Evolutionary conservation across 2,888 invertebrate genomes (phyloP).

Genomic region (Dasysyrphus tricinctus): DNA sequence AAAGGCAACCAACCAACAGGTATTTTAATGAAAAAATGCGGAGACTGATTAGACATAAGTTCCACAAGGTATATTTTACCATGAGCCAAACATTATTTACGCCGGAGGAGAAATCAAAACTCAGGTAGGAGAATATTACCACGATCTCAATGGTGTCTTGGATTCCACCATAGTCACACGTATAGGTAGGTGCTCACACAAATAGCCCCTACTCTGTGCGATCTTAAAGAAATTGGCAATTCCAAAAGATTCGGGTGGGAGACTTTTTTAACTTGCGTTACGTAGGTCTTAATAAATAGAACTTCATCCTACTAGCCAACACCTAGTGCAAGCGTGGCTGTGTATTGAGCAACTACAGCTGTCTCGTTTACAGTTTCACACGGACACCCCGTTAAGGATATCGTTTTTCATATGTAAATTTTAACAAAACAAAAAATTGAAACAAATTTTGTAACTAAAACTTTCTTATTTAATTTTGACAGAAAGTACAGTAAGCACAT

Average conservation of each 20-base stretch:
- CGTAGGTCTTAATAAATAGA: constrained; percentile 84
- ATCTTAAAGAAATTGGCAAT: constrained; percentile 57
- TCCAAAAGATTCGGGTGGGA: constrained; percentile 63
- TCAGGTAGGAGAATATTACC: constrained; percentile 45
- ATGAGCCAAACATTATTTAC: background rate
- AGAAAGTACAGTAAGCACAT: constrained; percentile 76
- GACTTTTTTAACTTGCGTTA: constrained; percentile 78
- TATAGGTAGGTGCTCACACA: constrained; percentile 4
- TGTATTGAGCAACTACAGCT: constrained; percentile 83
- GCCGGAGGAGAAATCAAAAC: constrained; percentile 52
- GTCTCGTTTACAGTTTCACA: constrained; percentile 75
- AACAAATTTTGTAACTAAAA: constrained; percentile 50
- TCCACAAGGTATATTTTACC: constrained; percentile 36
- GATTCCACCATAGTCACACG: constrained; percentile 55
- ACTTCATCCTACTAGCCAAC: constrained; percentile 83
- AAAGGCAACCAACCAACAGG: constrained; percentile 19
- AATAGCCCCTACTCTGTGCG: constrained; percentile 54
- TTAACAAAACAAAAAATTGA: constrained; percentile 12
- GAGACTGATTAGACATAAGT: constrained; percentile 60
- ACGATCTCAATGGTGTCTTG: constrained; percentile 3
- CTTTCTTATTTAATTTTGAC: constrained; percentile 66
- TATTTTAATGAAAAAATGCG: constrained; percentile 18
- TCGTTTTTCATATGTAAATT: constrained; percentile 75
- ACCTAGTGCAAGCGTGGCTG: constrained; percentile 84
- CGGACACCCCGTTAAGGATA: constrained; percentile 71